A percentile compares a stretch with the other conserved stretches of the same genome.
Evolutionary conservation across 2,888 invertebrate species (phyloP).

Genomic region (Stomorhina lunata): DNA sequence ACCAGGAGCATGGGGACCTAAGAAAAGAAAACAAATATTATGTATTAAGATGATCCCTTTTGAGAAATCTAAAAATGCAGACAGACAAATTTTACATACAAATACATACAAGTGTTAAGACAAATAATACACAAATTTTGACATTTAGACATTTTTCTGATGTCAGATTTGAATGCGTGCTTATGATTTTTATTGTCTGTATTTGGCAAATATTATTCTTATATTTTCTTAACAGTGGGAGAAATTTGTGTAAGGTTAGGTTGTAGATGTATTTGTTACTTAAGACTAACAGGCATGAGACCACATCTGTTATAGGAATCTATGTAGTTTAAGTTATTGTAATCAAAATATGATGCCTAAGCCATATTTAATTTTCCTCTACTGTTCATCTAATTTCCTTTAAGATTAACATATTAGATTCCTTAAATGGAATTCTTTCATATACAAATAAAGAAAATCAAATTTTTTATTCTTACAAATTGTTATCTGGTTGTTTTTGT

Average conservation of each 20-base stretch:
- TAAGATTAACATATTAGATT: neutral
- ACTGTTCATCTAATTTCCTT: constrained; percentile 19
- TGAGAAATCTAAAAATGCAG: constrained; percentile 50
- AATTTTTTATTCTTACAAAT: constrained; percentile 40
- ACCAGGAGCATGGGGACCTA: neutral
- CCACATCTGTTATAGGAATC: too few species aligned
- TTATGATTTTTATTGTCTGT: constrained; percentile 57
- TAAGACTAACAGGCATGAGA: too few species aligned
- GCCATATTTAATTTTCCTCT: neutral
- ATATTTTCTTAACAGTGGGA: neutral
- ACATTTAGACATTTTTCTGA: constrained; percentile 76
- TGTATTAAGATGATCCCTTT: constrained; percentile 54
- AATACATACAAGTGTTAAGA: constrained; percentile 36
- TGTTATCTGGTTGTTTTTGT: constrained; percentile 26
- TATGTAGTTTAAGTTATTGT: too few species aligned
- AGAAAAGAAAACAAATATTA: constrained; percentile 40
- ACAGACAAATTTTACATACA: neutral
- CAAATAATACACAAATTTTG: constrained; percentile 64
- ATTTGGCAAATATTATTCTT: constrained; percentile 45
- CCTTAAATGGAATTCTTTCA: constrained; percentile 18
- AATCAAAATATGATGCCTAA: neutral
- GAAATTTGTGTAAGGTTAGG: neutral
- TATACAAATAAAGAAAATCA: too few species aligned
- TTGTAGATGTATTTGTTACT: neutral
- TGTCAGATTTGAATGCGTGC: constrained; percentile 72